Evolutionary conservation across 2,797 vertebrate genomes (phyloP).

Genomic region (Lepilemur septentrionalis): DNA sequence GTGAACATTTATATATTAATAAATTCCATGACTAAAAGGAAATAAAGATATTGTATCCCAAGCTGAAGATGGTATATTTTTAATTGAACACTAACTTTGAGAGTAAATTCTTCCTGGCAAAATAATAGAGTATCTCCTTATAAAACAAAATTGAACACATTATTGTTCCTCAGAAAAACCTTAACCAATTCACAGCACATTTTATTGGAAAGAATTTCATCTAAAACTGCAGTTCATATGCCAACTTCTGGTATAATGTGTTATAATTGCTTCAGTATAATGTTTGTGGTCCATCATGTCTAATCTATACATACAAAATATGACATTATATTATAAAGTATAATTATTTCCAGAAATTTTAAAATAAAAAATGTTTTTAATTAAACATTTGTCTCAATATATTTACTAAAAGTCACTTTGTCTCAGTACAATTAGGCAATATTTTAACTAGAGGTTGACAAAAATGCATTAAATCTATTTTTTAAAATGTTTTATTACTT

Average conservation of each 20-base stretch:
- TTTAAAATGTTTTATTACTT: slow-evolving; percentile 71
- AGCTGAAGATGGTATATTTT: slow-evolving; percentile 3
- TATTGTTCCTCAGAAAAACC: slow-evolving; percentile 36
- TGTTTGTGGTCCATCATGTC: neutral
- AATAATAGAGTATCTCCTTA: slow-evolving; percentile 39
- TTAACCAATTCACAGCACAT: slow-evolving; percentile 34
- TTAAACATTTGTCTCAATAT: slow-evolving; percentile 55
- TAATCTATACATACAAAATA: slow-evolving; percentile 8
- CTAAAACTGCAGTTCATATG: neutral
- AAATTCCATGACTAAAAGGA: slow-evolving; percentile 22
- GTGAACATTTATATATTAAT: neutral
- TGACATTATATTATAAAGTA: slow-evolving; percentile 15
- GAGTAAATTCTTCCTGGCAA: neutral
- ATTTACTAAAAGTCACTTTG: slow-evolving; percentile 55
- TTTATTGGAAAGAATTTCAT: slow-evolving; percentile 49
- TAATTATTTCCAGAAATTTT: slow-evolving; percentile 59
- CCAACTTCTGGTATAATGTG: neutral
- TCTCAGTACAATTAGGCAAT: slow-evolving; percentile 53
- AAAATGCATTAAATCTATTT: slow-evolving; percentile 69
- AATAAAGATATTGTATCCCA: neutral
- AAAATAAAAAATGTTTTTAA: slow-evolving; percentile 56
- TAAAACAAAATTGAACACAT: slow-evolving; percentile 56
- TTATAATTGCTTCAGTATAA: slow-evolving; percentile 39
- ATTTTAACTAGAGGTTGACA: slow-evolving; percentile 67
- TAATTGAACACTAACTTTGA: slow-evolving; percentile 35